Evolutionary conservation across 2,888 invertebrate genomes (phyloP), one percentile per base, ranked within the genome.

Genomic region (Cerastoderma edule): DNA sequence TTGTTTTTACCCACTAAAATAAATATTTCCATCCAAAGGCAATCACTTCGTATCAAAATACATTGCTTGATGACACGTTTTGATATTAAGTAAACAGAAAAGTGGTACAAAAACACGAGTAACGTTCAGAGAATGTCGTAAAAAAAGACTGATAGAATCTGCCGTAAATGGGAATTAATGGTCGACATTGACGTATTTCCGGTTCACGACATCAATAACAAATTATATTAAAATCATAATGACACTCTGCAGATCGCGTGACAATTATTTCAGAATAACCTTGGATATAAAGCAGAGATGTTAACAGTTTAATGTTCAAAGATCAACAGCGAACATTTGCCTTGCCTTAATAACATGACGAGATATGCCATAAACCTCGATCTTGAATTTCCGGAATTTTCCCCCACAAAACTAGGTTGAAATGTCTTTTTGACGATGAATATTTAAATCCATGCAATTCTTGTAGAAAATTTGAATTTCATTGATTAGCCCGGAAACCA

Each of bases 131-230:
- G 10, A 50, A 24, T 50, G 50, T 50, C 50, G 50, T 50, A 50
- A 50, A 50, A 60, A 39, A 16, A 60, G 24, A 60, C 24, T 67
- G 75, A 75, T 75, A 67, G 63, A 64, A 75, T 71, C 75, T 44
- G 46, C 63, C 33, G 53, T 68, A 76, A 76, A 76, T 76, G 72
- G 76, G 68, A 72, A 72, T 69, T 67, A 76, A 76, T 76, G 76
- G 76, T 30, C 30, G 50, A 68, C 72, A 65, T 53, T 44, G 54
- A 56, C 64, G 44, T 53, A 27, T 27, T 76, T 76, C 76, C 76
- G 76, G 72, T 65, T 53, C 27, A 53, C 39, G 64, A 39, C 39
- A 54, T 53, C 65, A 53, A 71, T 64, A 64, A 64, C 71, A 71
- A 71, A 71, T 71, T 71, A 71, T 71, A 71, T 71, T 71, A 71